These are phyloP conservation scores for Pangasius macronema DNA, from an alignment of 2,797 vertebrate genomes.

Conservation along the genomic window DNA sequence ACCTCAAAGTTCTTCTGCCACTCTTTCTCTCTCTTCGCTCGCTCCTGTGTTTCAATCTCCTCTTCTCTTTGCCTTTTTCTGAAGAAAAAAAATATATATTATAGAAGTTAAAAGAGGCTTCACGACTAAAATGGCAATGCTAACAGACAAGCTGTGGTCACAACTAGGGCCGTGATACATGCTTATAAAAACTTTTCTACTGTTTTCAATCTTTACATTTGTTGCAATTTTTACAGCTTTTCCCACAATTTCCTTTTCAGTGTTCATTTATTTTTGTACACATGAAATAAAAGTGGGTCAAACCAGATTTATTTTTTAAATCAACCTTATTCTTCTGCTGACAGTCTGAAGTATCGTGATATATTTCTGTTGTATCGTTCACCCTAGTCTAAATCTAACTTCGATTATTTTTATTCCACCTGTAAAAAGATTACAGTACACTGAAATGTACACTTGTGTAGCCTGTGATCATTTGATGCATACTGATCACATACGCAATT, in stretches of 20 bases:
- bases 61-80: slow-evolving; percentile 97
- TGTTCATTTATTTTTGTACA: neutral
- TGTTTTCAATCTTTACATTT: no score
- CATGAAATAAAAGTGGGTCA: neutral
- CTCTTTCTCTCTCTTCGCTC: slow-evolving; percentile 92
- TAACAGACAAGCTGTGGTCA: neutral
- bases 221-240: neutral
- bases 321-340: neutral
- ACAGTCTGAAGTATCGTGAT: no score
- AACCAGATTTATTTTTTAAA: neutral
- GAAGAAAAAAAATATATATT: slow-evolving; percentile 26
- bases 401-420: neutral
- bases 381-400: neutral
- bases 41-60: slow-evolving; percentile 94
- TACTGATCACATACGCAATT: no score
- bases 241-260: neutral
- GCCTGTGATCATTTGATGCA: no score
- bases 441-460: neutral
- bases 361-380: neutral
- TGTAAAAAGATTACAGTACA: neutral
- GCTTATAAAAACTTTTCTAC: no score
- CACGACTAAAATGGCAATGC: neutral
- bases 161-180: neutral
- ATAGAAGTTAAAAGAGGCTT: slow-evolving; percentile 35
- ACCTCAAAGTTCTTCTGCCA: slow-evolving; percentile 99